A percentile compares a stretch with the other conserved stretches of the same genome.
Conservation (phyloP, 1,140 invertebrate species). For the Drosophila grimshawi region DNA sequence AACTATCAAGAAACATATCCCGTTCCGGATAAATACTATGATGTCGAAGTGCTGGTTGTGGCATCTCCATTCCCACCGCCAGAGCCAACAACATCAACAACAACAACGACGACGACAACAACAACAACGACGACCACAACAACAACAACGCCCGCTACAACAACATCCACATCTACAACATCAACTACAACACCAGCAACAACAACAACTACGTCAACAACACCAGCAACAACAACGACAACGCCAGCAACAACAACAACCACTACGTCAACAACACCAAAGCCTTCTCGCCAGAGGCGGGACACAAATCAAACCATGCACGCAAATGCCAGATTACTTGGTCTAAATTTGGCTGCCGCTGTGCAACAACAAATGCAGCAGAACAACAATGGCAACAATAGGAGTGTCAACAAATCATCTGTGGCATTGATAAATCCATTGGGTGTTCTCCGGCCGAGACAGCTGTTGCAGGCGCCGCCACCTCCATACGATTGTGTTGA, state of each 20-base stretch:
- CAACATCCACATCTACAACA: conserved; percentile 72
- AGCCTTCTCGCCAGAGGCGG: conserved; percentile 54
- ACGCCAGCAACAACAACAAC: conserved; percentile 34
- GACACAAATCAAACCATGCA: conserved; percentile 71
- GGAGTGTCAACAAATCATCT: conserved; percentile 23
- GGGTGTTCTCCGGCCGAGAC: conserved; percentile 42
- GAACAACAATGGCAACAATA: conserved; percentile 16
- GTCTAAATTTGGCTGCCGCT: conserved; percentile 63
- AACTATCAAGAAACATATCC: conserved; percentile 88
- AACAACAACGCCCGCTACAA: conserved; percentile 85
- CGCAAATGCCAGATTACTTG: conserved; percentile 63
- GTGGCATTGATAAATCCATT: conserved; percentile 64
- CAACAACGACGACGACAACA: conserved; percentile 85
- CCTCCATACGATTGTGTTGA: conserved; percentile 87
- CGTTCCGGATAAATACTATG: conserved; percentile 86
- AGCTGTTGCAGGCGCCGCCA: conserved; percentile 61
- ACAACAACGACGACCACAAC: conserved; percentile 86
- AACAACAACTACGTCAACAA: conserved; percentile 38
- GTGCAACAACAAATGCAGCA: conserved; percentile 46
- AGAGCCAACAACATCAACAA: conserved; percentile 86
- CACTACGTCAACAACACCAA: conserved; percentile 11
- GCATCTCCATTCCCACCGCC: conserved; percentile 88
- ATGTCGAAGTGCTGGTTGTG: conserved; percentile 89
- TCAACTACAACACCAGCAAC: conserved; percentile 55
- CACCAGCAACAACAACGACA: conserved; percentile 42